Evolutionary conservation across 2,888 invertebrate species (phyloP).

Genomic region (Blastobasis adustella): DNA sequence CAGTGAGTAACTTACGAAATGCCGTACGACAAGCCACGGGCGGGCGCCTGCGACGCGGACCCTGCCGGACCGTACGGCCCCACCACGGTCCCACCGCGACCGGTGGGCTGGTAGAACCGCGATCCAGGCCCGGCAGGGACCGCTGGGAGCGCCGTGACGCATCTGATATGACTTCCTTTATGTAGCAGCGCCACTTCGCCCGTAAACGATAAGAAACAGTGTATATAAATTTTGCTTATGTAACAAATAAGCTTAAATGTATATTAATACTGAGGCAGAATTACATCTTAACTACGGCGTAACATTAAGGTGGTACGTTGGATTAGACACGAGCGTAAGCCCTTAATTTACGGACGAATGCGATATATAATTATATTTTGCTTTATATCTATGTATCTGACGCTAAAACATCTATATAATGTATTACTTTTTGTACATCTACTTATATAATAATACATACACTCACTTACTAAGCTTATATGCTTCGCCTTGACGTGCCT

Average conservation of each 20-base stretch:
- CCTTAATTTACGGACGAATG: conserved; percentile 75
- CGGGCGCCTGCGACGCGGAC: conserved; percentile 37
- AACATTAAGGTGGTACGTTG: conserved; percentile 72
- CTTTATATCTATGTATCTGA: conserved; percentile 75
- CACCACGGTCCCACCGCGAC: conserved; percentile 35
- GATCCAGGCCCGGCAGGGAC: conserved; percentile 23
- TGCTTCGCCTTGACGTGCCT: conserved; percentile 46
- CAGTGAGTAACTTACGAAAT: conserved; percentile 67
- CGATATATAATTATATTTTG: conserved; percentile 74
- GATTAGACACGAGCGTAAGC: conserved; percentile 73
- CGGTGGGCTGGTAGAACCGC: conserved; percentile 32
- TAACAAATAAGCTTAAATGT: conserved; percentile 75
- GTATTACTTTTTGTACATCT: conserved; percentile 76
- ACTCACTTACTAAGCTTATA: conserved; percentile 65
- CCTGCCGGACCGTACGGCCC: conserved; percentile 5
- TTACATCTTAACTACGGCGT: conserved; percentile 74
- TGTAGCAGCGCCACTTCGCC: conserved; percentile 63
- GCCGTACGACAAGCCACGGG: conserved; percentile 65
- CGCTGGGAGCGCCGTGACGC: conserved; percentile 47
- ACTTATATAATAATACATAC: conserved; percentile 74
- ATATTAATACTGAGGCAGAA: conserved; percentile 75
- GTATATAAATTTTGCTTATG: conserved; percentile 74
- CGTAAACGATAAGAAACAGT: conserved; percentile 68
- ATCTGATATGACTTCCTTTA: conserved; percentile 70
- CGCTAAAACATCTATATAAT: conserved; percentile 76